These are phyloP conservation scores for Hoplodrina ambigua DNA, from an alignment of 2,888 invertebrate genomes.

Conservation along the genomic window DNA sequence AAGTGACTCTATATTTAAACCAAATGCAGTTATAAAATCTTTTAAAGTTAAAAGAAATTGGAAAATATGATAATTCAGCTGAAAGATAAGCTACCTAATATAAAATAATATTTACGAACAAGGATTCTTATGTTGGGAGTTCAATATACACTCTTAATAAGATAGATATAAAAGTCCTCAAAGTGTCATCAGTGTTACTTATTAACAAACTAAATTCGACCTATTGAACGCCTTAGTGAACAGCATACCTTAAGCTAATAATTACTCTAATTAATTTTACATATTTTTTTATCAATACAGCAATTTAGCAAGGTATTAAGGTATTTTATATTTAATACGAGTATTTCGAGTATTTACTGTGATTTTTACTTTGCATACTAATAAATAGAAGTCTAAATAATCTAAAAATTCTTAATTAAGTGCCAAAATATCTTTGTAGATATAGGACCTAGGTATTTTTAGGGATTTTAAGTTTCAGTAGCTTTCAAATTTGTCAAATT, in stretches of 20 bases:
- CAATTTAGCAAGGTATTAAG: too few species aligned
- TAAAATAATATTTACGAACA: neutral
- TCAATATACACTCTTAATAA: neutral
- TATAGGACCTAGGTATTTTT: neutral
- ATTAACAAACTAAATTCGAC: too few species aligned
- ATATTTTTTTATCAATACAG: neutral
- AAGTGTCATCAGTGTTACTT: too few species aligned
- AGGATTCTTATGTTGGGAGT: too few species aligned
- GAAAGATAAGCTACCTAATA: neutral
- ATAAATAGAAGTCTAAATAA: neutral
- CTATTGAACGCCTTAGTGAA: constrained; percentile 22
- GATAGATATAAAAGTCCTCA: neutral
- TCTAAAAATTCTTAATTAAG: neutral
- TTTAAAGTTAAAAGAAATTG: neutral
- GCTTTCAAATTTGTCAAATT: neutral
- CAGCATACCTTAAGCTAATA: constrained; percentile 27
- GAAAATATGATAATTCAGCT: neutral
- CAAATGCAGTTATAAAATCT: neutral
- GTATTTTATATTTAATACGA: too few species aligned
- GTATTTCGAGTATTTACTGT: neutral
- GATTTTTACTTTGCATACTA: neutral
- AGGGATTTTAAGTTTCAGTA: neutral
- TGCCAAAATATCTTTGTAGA: neutral
- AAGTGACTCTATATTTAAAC: neutral
- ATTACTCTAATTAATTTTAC: constrained; percentile 2